A percentile compares a stretch with the other conserved stretches of the same genome.
Evolutionary conservation across 2,888 invertebrate genomes (phyloP).

Genomic region (Lissonota sp.): DNA sequence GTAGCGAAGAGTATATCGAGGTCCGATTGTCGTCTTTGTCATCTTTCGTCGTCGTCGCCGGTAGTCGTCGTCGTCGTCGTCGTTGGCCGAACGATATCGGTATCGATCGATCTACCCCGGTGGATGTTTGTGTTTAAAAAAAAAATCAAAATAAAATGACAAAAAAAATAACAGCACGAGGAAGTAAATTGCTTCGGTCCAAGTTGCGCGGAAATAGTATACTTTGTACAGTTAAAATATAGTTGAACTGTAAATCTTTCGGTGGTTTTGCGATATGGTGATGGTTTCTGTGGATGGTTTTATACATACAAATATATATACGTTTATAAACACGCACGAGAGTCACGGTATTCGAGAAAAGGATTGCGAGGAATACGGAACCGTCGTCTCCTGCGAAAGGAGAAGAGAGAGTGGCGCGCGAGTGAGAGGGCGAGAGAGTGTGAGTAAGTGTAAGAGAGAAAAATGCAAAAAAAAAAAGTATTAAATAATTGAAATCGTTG

Average conservation of each 20-base stretch:
- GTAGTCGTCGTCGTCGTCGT: slow-evolving; percentile 49
- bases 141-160: not conserved
- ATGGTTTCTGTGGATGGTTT: slow-evolving; percentile 43
- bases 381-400: slow-evolving; percentile 43
- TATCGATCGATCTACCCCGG: slow-evolving; percentile 64
- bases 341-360: slow-evolving; percentile 56
- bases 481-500: slow-evolving; percentile 48
- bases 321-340: slow-evolving; percentile 29
- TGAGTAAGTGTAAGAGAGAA: slow-evolving; percentile 20
- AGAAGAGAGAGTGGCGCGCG: slow-evolving; percentile 1
- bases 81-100: slow-evolving; percentile 63
- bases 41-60: slow-evolving; percentile 51
- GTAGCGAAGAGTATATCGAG: slow-evolving; percentile 57
- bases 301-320: slow-evolving; percentile 26
- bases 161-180: slow-evolving; percentile 59
- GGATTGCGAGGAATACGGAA: slow-evolving; percentile 60
- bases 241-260: slow-evolving; percentile 52
- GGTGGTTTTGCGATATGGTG: slow-evolving; percentile 47
- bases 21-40: slow-evolving; percentile 59
- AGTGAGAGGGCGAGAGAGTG: slow-evolving; percentile 32
- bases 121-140: slow-evolving; percentile 46
- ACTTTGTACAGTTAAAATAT: slow-evolving; percentile 55
- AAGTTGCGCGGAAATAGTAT: slow-evolving; percentile 53
- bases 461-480: slow-evolving; percentile 2
- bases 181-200: slow-evolving; percentile 68